Conservation (phyloP, 1,140 invertebrate species). For the Drosophila littoralis region DNA sequence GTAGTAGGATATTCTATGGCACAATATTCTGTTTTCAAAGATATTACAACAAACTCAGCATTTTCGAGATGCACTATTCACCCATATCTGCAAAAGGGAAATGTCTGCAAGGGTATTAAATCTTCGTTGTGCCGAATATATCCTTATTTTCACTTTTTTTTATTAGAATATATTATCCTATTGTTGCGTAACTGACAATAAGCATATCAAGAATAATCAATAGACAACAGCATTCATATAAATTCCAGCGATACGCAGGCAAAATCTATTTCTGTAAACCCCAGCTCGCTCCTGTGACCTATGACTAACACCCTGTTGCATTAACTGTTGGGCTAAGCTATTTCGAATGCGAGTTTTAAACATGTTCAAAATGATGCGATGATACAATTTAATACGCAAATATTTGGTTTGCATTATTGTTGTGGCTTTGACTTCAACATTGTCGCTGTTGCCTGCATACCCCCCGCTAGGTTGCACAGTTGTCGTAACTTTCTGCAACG, state of each 20-base stretch:
- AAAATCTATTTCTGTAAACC: constrained; percentile 1
- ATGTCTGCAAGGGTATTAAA: no score
- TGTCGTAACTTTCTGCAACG: constrained; percentile 35
- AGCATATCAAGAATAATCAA: not conserved
- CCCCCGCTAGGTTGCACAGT: not conserved
- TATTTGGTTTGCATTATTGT: constrained; percentile 1
- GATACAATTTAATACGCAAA: constrained; percentile 34
- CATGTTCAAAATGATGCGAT: constrained; percentile 18
- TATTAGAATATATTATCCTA: not conserved
- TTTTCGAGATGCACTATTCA: no score
- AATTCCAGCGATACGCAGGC: not conserved
- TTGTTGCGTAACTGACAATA: not conserved
- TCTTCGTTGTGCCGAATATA: no score
- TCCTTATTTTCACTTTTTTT: not conserved
- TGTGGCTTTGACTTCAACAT: not conserved
- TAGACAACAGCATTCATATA: not conserved
- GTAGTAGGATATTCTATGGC: no score
- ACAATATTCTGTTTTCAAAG: no score
- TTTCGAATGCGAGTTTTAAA: constrained; percentile 23
- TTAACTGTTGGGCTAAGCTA: constrained; percentile 9
- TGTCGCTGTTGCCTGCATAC: constrained; percentile 9
- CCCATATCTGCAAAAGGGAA: no score
- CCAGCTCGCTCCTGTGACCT: not conserved
- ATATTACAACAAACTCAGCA: no score
- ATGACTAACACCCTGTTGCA: constrained; percentile 16